Evolutionary conservation across 2,888 invertebrate species (phyloP).

Genomic region (Aspidiotus rigidus): DNA sequence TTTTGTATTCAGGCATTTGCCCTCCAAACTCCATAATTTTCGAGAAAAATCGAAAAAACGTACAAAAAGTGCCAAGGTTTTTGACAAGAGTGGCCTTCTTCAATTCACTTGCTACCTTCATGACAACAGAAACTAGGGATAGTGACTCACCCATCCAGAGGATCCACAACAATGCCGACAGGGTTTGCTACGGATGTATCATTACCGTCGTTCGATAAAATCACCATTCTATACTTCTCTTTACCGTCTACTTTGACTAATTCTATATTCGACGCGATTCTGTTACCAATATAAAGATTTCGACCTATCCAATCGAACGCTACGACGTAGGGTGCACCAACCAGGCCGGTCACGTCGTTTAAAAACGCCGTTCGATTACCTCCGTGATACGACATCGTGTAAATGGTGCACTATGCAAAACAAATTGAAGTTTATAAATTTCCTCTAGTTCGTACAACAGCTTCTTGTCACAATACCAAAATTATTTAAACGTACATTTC

Average conservation of each 20-base stretch:
- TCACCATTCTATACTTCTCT: conserved; percentile 68
- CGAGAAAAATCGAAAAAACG: too few relatives aligned
- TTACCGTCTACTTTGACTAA: conserved; percentile 77
- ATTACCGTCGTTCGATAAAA: conserved; percentile 83
- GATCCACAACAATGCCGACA: conserved; percentile 78
- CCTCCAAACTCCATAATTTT: too few relatives aligned
- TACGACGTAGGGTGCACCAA: conserved; percentile 80
- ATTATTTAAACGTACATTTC: conserved; percentile 31
- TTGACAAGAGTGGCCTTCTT: too few relatives aligned
- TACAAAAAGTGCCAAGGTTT: too few relatives aligned
- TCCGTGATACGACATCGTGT: conserved; percentile 71
- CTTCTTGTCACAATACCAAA: background rate
- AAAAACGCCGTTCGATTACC: conserved; percentile 76
- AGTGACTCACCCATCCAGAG: conserved; percentile 66
- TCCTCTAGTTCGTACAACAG: background rate
- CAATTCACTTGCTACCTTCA: too few relatives aligned
- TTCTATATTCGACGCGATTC: conserved; percentile 81
- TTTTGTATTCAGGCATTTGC: too few relatives aligned
- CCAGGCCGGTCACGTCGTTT: conserved; percentile 71
- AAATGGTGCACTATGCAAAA: conserved; percentile 67
- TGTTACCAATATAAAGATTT: conserved; percentile 87
- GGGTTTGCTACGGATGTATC: conserved; percentile 78
- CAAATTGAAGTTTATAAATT: background rate
- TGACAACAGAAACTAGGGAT: too few relatives aligned
- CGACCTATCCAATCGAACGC: conserved; percentile 96